Percentiles rank a stretch among this genome's conserved stretches.
Evolutionary conservation across 2,888 invertebrate genomes (phyloP).

Genomic region (Bellardia pandia): DNA sequence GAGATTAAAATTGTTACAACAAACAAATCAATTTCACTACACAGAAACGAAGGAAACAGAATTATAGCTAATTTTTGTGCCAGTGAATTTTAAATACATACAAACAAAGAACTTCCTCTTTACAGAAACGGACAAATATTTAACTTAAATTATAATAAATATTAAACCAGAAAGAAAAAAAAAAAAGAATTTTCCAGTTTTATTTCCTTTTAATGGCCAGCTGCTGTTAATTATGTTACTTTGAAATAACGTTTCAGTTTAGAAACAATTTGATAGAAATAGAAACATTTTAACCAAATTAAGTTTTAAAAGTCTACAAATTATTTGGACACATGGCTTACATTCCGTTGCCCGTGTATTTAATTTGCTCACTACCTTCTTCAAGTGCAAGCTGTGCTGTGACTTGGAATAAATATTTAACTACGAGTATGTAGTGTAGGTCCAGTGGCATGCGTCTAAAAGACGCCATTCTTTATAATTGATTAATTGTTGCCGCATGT

Average conservation of each 20-base stretch:
- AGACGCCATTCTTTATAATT: constrained; percentile 60
- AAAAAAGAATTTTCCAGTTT: constrained; percentile 19
- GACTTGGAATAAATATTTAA: not conserved
- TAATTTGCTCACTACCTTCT: not conserved
- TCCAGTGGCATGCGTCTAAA: constrained; percentile 49
- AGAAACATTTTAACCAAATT: constrained; percentile 38
- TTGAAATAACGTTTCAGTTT: too few species aligned
- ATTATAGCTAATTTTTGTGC: constrained; percentile 38
- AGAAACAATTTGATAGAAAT: too few species aligned
- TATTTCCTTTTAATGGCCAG: constrained; percentile 53
- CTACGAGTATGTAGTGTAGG: not conserved
- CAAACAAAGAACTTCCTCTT: constrained; percentile 44
- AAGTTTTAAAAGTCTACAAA: constrained; percentile 27
- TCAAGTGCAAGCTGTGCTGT: constrained; percentile 1
- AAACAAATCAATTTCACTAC: not conserved
- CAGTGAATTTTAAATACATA: constrained; percentile 6
- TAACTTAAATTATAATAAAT: constrained; percentile 30
- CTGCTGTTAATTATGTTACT: constrained; percentile 61
- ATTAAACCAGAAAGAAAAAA: not conserved
- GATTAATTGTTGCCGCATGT: constrained; percentile 66
- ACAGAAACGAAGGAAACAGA: constrained; percentile 3
- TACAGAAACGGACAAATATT: not conserved
- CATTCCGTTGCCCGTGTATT: constrained; percentile 16
- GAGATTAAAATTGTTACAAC: constrained; percentile 26
- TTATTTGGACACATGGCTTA: constrained; percentile 52